Conservation (phyloP, 2,797 vertebrate genomes). For the Sandelia bainsii region DNA sequence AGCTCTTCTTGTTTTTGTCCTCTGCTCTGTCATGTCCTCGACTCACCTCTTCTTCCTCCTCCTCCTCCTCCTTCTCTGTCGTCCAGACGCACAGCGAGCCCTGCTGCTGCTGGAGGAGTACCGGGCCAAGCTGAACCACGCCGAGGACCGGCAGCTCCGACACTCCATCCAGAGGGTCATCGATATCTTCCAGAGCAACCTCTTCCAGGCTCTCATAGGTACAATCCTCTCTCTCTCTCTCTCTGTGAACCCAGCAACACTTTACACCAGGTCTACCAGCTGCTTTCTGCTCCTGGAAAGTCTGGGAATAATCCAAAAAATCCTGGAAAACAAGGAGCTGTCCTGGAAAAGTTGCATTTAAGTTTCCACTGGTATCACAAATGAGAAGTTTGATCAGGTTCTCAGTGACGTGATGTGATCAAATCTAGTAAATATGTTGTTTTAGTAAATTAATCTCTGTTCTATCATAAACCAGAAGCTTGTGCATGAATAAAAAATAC, state of each 20-base stretch:
- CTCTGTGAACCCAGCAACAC: background rate
- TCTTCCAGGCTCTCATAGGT: constrained; percentile 98
- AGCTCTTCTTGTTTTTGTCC: background rate
- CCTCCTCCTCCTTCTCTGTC: background rate
- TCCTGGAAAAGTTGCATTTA: background rate
- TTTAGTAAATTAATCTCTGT: no score
- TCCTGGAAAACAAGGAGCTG: background rate
- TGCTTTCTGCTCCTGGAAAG: background rate
- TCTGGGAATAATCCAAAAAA: background rate
- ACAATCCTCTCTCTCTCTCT: background rate
- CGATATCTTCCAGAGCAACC: constrained; percentile 97
- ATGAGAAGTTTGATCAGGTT: background rate
- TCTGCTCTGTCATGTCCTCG: background rate
- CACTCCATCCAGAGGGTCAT: constrained; percentile 96
- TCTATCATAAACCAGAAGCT: no score
- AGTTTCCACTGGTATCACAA: no score
- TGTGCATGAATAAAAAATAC: no score
- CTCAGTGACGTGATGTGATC: no score
- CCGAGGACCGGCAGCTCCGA: constrained; percentile 92
- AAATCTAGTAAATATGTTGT: no score
- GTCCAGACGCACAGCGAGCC: constrained; percentile 92
- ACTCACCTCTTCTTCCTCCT: constrained; percentile 23
- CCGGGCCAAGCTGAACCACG: constrained; percentile 90
- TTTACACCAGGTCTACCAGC: no score
- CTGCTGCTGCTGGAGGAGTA: constrained; percentile 95